Conservation (phyloP, 2,888 invertebrate species). For the Cancer borealis region DNA sequence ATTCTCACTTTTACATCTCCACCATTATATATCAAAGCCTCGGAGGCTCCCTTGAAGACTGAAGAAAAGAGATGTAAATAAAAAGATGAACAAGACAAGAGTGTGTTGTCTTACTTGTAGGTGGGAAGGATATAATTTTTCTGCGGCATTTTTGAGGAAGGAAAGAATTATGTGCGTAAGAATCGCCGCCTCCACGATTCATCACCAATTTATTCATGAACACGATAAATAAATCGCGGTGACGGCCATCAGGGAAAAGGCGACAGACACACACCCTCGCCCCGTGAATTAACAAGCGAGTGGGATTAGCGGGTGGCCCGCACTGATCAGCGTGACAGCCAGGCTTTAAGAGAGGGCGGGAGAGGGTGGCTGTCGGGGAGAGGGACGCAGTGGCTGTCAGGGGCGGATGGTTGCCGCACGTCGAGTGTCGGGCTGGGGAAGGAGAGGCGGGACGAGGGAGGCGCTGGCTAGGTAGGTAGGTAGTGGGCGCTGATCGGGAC, state of each 20-base stretch:
- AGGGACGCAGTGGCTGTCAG: conserved; percentile 4
- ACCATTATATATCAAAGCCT: neutral
- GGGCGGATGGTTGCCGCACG: neutral
- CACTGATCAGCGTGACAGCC: conserved; percentile 1
- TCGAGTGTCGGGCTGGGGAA: neutral
- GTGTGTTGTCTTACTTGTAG: neutral
- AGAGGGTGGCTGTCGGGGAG: neutral
- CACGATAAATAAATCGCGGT: conserved; percentile 10
- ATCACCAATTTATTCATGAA: conserved; percentile 11
- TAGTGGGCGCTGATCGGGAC: neutral
- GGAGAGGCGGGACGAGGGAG: neutral
- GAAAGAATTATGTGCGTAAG: neutral
- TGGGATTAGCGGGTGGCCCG: neutral
- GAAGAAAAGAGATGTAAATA: conserved; percentile 13
- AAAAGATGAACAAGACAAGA: neutral
- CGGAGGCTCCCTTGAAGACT: neutral
- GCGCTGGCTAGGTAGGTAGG: neutral
- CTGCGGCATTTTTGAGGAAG: neutral
- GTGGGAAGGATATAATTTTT: conserved; percentile 17
- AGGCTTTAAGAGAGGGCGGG: conserved; percentile 24
- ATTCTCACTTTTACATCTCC: neutral
- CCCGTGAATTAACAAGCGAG: neutral
- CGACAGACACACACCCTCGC: conserved; percentile 8
- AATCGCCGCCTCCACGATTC: neutral
- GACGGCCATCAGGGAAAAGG: neutral